Percentiles rank a stretch among this genome's conserved stretches.
Conservation (phyloP, 2,888 invertebrate genomes). For the Prenolepis imparis region DNA sequence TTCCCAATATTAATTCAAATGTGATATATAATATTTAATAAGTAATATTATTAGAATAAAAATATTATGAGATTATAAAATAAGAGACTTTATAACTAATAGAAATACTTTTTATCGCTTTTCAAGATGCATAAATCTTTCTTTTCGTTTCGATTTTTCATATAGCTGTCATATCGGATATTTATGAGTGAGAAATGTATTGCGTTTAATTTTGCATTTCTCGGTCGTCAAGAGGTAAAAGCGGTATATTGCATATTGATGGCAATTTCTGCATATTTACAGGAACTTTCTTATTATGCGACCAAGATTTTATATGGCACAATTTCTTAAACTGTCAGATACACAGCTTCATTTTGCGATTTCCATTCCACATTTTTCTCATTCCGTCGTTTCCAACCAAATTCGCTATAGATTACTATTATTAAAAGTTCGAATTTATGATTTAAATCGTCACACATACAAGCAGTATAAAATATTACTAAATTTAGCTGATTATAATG, state of each 20-base stretch:
- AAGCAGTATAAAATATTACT: background rate
- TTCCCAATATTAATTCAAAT: background rate
- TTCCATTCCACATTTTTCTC: conserved; percentile 21
- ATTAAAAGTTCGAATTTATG: conserved; percentile 16
- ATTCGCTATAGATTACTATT: conserved; percentile 29
- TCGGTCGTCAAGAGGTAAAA: background rate
- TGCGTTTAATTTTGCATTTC: conserved; percentile 47
- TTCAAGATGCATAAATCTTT: background rate
- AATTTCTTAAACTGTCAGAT: conserved; percentile 53
- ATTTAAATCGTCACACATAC: conserved; percentile 3
- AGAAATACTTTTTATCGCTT: background rate
- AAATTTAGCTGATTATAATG: background rate
- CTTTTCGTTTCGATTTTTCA: conserved; percentile 30
- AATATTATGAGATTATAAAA: background rate
- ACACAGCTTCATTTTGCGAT: conserved; percentile 43
- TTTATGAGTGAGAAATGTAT: conserved; percentile 34
- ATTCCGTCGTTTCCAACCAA: conserved; percentile 14
- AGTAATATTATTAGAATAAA: background rate
- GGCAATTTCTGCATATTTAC: conserved; percentile 43
- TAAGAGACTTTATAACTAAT: background rate
- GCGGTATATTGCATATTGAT: conserved; percentile 44
- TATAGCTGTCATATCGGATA: conserved; percentile 48
- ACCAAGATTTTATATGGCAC: conserved; percentile 44
- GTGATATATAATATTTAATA: background rate
- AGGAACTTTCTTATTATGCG: conserved; percentile 47